Percentiles rank a stretch among this genome's conserved stretches.
These are phyloP conservation scores for Drosophila lutescens DNA, from an alignment of 2,888 invertebrate species.

Conservation along the genomic window DNA sequence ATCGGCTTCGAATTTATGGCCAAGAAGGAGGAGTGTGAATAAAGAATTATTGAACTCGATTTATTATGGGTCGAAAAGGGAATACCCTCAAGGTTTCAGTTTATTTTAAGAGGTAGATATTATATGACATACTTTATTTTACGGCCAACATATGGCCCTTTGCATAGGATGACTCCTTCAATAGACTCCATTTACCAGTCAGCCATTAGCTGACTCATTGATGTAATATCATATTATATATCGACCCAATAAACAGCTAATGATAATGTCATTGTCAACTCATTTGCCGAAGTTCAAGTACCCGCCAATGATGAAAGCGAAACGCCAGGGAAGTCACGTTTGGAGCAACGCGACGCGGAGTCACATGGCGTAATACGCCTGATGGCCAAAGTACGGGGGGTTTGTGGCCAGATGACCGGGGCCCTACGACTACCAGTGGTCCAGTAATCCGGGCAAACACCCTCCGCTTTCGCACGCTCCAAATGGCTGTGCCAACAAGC, in stretches of 20 bases:
- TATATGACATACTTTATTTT: too few relatives aligned
- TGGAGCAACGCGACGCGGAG: conserved; percentile 51
- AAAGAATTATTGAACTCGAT: background rate
- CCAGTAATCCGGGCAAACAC: conserved; percentile 16
- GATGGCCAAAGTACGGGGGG: background rate
- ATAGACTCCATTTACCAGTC: background rate
- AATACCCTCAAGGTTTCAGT: background rate
- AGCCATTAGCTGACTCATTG: conserved; percentile 18
- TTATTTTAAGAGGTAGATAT: too few relatives aligned
- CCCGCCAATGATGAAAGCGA: conserved; percentile 20
- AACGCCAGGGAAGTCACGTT: conserved; percentile 55
- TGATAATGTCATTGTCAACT: conserved; percentile 25
- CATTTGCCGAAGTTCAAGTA: conserved; percentile 17
- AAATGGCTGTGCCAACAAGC: conserved; percentile 56
- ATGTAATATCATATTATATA: conserved; percentile 6
- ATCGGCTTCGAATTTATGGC: background rate
- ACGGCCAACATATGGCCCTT: too few relatives aligned
- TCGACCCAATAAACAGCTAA: conserved; percentile 14
- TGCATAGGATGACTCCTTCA: background rate
- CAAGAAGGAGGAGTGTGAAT: background rate
- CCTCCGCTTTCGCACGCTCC: conserved; percentile 59
- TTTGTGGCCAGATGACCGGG: background rate
- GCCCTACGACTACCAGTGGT: conserved; percentile 1
- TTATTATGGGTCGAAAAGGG: background rate
- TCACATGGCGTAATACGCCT: conserved; percentile 41